Base-by-base conservation (phyloP, 2,797 vertebrate species). In the Pangasius krempfi region DNA sequence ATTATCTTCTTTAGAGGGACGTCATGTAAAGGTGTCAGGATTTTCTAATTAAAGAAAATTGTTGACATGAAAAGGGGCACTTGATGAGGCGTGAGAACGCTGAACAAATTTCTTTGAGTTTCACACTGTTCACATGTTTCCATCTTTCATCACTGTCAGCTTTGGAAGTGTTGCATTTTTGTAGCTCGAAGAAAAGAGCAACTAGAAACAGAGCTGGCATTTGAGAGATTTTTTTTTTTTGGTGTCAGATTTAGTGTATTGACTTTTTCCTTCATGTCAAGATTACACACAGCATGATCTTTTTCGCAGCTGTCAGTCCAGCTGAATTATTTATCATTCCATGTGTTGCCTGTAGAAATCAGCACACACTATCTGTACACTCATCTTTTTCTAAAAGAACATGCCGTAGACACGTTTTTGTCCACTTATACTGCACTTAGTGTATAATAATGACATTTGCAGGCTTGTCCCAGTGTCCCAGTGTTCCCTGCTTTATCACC, bases 311-410 rank as follows among this genome's bases (percentile, higher is more conserved):
- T 60, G 75, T 56, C 83, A 70, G 20, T 85, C 64, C 20, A 50
- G 37, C 62, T 80, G 83, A 88, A 88, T 88, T 68, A 88, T 88
- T 85, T 70, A 85, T 16, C 75, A 47, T 79, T 80, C 37, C 44
- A 76, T 78, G 88, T 79, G 75, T 80, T 85, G 88, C 62, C 54
- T 58, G 73, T 70, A 64, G 37, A 58, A 80, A 22, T 56, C 50
- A 9, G 27, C 20, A 56, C 56, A 82, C 10, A 12, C 33, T 44
- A 25, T 64, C 37, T 84, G 13, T 84, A 64, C 60, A 8, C 25
- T 66, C 14, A n/a, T n/a, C 40, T n/a, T 44, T 30, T 47, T 30
- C 44, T 6, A 44, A 82, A 62, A 40, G 22, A 62, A 82, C 56
- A 60, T 62, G 7, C 56, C 44, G 27, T 66, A 50, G 14, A 47